Evolutionary conservation across 2,797 vertebrate genomes (phyloP), one percentile per base, ranked within the genome.

Genomic region (Crocodylus rhombifer): DNA sequence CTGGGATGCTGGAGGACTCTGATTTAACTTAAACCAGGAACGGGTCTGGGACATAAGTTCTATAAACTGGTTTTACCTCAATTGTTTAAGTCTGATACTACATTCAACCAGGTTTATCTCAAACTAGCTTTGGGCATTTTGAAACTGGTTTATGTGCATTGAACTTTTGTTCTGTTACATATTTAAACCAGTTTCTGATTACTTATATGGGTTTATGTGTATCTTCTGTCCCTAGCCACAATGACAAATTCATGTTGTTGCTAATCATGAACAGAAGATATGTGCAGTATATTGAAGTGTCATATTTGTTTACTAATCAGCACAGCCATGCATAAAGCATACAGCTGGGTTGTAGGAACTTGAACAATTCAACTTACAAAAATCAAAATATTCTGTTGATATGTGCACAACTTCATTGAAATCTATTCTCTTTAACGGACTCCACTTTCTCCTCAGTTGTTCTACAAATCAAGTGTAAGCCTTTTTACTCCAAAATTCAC

Each of bases 401-500:
- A 73, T 51, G 42, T 51, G 26, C 14, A 69, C 21, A 73, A 51
- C 36, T 73, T 73, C 23, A 73, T 26, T 87, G 82, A 91, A 95
- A 84, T 71, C 73, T 63, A 63, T 88, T 92, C 90, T 80, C 14
- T 90, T 91, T 95, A 96, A 95, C 95, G 94, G 96, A 88, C 85
- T 58, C n/a, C 6, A 2, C 64, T 11, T 95, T 56, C 67, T 82
- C 77, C 84, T 88, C 82, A 85, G 88, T 88, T 92, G 92, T 83
- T 93, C 82, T 92, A 76, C 93, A 86, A 61, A 92, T 96, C 96
- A 95, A 28, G 82, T 82, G 92, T 74, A 25, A 86, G 64, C 56
- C 85, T 77, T 89, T 91, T 89, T 82, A 79, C 94, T 96, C 93
- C 95, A 93, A 65, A 88, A 92, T 92, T n/a, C 93, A 89, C 93